Base-by-base conservation (phyloP, 2,888 invertebrate genomes). In the Apodemia duryi region DNA sequence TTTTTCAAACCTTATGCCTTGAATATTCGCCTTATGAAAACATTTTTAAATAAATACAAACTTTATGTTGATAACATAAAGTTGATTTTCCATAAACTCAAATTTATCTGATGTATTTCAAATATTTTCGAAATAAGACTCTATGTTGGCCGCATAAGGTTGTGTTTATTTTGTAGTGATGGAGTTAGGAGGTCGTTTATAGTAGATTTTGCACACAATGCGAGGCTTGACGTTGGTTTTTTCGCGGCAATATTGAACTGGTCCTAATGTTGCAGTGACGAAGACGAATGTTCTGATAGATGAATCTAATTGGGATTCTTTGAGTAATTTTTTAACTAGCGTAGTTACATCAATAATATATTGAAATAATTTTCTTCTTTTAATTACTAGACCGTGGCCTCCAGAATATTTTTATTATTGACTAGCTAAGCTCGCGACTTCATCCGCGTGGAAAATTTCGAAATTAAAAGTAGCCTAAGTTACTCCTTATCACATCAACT, bases 161-260 rank as follows among this genome's bases (percentile, higher is more conserved):
- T 64, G 63, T 41, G 66, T 79, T 81, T 80, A 2, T 67, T 0
- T 52, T 68, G 52, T 38, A 3, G 3, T 7, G 9, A 3, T 21
- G 43, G 49, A 67, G 65, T 79, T 79, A 82, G 84, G 80, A 80
- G 80, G 79, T 78, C 78, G 79, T 79, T 81, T 78, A 70, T 69
- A 69, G 69, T 69, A 71, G 74, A 74, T 74, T 80, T 80, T 76
- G 81, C 88, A 87, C 83, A 88, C 86, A 88, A 86, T 86, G 84
- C 81, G 78, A 76, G 80, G 77, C 77, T 78, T 74, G 77, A 79
- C 77, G 69, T 67, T 67, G 67, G 80, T 85, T 86, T 85, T 86
- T 84, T 81, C 77, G 71, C 65, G 71, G 70, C 57, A 84, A 85
- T 85, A 80, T 75, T 72, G 74, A 74, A 71, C 73, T 72, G 77